These are phyloP conservation scores for Metellina segmentata DNA, from an alignment of 2,888 invertebrate genomes.

Conservation along the genomic window DNA sequence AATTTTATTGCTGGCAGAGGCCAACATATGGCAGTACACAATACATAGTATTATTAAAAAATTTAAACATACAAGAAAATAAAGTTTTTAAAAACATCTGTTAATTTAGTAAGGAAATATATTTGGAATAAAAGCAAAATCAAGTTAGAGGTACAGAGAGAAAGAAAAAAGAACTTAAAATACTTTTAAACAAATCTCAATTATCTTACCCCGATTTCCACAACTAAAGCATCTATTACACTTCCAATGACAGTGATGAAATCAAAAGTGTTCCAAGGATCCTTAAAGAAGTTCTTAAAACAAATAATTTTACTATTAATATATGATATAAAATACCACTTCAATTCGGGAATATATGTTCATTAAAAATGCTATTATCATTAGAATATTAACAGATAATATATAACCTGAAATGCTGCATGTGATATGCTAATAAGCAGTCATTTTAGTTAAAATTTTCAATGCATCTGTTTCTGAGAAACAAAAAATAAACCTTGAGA, in stretches of 20 bases:
- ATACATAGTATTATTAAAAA: no score
- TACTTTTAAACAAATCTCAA: neutral
- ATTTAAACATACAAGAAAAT: no score
- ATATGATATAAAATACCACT: neutral
- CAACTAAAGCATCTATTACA: conserved; percentile 98
- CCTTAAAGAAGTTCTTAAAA: conserved; percentile 98
- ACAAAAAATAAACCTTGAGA: neutral
- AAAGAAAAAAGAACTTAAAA: neutral
- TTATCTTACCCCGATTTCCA: conserved; percentile 96
- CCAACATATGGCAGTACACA: no score
- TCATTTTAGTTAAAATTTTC: neutral
- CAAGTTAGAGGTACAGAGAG: neutral
- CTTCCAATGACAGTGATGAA: conserved; percentile 99
- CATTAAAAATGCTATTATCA: neutral
- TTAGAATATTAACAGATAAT: neutral
- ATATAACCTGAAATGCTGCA: conserved; percentile 69
- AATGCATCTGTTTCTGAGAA: neutral
- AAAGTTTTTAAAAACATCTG: no score
- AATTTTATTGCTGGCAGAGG: no score
- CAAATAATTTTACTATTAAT: conserved; percentile 42
- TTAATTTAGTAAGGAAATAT: no score
- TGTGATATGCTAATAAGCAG: conserved; percentile 73
- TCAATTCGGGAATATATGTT: no score
- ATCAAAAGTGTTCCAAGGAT: conserved; percentile 99
- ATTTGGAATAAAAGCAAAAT: no score